A percentile compares a stretch with the other conserved stretches of the same genome.
phyloP scores from a whole-genome alignment of 2,113 vertebrate genomes.

The Octodon degus region DNA sequence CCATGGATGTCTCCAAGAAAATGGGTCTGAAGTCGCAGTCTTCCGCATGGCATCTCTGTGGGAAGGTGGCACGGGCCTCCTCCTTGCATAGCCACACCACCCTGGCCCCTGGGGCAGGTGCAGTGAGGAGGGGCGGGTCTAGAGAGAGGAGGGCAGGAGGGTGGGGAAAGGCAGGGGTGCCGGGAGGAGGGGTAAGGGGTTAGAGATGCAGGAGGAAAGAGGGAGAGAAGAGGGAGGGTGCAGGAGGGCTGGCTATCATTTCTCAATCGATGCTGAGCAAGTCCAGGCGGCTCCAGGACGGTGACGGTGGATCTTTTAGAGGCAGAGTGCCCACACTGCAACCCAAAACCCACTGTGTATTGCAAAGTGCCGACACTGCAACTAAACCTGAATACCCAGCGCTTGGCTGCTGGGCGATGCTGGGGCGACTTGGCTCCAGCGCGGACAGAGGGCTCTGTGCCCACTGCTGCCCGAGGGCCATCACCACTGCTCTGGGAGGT shows the following conservation, averaged over 20 bases:
- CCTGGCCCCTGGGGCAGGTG: neutral
- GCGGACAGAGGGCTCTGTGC: neutral
- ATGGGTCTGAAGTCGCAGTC: neutral
- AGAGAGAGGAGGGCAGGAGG: neutral
- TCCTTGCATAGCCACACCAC: accelerated
- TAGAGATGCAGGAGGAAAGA: neutral
- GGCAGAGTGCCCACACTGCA: neutral
- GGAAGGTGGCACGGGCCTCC: neutral
- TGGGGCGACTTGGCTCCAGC: neutral
- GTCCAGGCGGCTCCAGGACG: neutral
- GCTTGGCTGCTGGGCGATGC: neutral
- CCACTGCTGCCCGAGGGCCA: neutral
- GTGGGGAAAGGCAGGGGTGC: accelerated
- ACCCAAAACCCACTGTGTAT: neutral
- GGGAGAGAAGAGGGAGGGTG: too few species aligned
- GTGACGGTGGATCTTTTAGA: neutral
- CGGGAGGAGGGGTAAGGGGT: too few species aligned
- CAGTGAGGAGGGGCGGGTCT: too few species aligned
- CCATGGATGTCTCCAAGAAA: neutral
- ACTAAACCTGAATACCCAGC: neutral
- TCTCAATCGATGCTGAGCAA: neutral
- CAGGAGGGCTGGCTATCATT: too few species aligned
- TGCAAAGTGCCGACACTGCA: neutral
- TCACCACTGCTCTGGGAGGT: neutral
- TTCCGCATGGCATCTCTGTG: neutral